A percentile compares a stretch with the other conserved stretches of the same genome.
phyloP scores from a whole-genome alignment of 1,140 invertebrate genomes.

The Drosophila funebris region DNA sequence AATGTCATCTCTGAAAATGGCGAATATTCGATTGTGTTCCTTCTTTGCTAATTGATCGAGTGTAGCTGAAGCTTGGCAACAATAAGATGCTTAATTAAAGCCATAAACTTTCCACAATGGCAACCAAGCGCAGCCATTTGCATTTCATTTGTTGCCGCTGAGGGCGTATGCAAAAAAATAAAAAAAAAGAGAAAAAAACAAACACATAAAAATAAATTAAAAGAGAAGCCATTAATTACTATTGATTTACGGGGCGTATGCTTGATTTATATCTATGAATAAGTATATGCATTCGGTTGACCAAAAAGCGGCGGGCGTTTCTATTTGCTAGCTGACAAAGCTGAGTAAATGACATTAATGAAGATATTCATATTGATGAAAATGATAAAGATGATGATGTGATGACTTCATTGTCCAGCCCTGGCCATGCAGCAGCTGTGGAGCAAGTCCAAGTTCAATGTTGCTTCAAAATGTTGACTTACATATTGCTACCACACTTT shows the following conservation, averaged over 20 bases:
- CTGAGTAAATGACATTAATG: neutral
- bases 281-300: constrained; percentile 37
- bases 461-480: neutral
- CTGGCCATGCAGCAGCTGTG: constrained; percentile 2
- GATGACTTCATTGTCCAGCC: constrained; percentile 10
- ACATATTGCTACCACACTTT: neutral
- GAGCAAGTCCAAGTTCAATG: constrained; percentile 18
- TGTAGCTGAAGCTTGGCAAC: neutral
- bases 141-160: constrained; percentile 4
- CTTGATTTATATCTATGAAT: constrained; percentile 63
- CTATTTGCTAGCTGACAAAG: constrained; percentile 19
- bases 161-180: constrained; percentile 17
- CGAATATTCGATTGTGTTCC: neutral
- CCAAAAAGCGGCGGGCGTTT: constrained; percentile 48
- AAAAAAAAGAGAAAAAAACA: neutral
- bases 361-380: neutral
- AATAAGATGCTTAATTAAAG: constrained; percentile 38
- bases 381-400: neutral
- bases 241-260: constrained; percentile 75
- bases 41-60: constrained; percentile 1
- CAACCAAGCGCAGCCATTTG: constrained; percentile 6
- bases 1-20: neutral
- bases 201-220: neutral
- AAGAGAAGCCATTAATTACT: constrained; percentile 64
- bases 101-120: constrained; percentile 37